A percentile compares a stretch with the other conserved stretches of the same genome.
Evolutionary conservation across 2,797 vertebrate genomes (phyloP).

Genomic region (Hemibagrus guttatus): DNA sequence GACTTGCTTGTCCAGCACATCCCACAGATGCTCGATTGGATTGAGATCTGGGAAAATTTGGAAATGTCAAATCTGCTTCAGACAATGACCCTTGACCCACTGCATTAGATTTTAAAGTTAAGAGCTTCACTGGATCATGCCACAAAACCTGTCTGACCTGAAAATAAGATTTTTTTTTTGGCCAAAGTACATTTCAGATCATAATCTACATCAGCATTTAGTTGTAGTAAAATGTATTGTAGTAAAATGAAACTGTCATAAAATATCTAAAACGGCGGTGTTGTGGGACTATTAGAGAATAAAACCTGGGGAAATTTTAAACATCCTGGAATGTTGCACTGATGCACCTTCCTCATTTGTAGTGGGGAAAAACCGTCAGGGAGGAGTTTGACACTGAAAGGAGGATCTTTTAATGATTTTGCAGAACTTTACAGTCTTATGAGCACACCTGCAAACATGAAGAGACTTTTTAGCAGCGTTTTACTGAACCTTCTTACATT

Average conservation of each 20-base stretch:
- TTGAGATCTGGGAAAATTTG: no score
- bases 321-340: neutral
- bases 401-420: neutral
- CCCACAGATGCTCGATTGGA: no score
- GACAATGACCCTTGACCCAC: neutral
- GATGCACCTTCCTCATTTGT: neutral
- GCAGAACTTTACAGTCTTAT: neutral
- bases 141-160: neutral
- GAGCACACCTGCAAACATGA: neutral
- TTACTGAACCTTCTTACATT: neutral
- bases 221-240: neutral
- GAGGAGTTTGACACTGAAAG: neutral
- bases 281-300: neutral
- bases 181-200: neutral
- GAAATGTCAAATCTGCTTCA: neutral
- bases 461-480: neutral
- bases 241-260: neutral
- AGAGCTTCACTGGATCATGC: neutral
- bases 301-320: neutral
- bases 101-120: neutral
- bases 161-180: neutral
- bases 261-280: neutral
- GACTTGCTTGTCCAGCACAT: no score
- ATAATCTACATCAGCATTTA: neutral
- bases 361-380: neutral